Evolutionary conservation across 92 coral and sea anemone genomes (phyloP), one percentile per base, ranked within the genome.

Genomic region (Zoanthus gigantus): DNA sequence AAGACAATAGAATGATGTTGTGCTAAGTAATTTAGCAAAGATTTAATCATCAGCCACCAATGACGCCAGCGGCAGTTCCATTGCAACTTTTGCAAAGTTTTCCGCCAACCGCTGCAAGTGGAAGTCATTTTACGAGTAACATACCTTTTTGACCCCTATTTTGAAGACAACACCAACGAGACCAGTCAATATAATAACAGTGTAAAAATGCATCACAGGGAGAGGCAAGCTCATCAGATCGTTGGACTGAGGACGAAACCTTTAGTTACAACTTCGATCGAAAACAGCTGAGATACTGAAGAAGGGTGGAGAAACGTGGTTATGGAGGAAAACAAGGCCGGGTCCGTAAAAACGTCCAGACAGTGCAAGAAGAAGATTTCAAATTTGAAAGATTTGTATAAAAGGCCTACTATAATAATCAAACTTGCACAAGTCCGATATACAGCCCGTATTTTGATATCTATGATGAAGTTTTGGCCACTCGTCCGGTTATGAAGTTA

Each of bases 91-190:
- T 11, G 73, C 45, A 30, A 28, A 68, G 73, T 68, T 68, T 68
- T 44, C 73, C 73, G 13, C 17, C 72, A 18, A 67, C 34, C 23
- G 32, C 72, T 66, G 72, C 72, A n/a, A 66, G 72, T 66, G 72
- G 72, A 66, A 66, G 72, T 66, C 34, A n/a, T n/a, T 66, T 66
- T 66, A 66, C 72, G 28, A 30, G 14, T 12, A 30, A 30, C 73
- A 67, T 67, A 42, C 23, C 44, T 14, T 67, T 67, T 67, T 34
- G 72, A 42, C 15, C 72, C 37, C 72, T 67, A 23, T 67, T 28
- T 67, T 67, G 37, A 67, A 67, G 72, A 67, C 73, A 30, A 29
- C 73, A 68, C 73, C 44, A 68, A 68, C 73, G 32, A 65, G 6
- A 65, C 32, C 15, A 65, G 71, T n/a, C 28, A 61, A 61, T 23